Base-by-base conservation (phyloP, 2,888 invertebrate species). In the Endotricha flammealis region DNA sequence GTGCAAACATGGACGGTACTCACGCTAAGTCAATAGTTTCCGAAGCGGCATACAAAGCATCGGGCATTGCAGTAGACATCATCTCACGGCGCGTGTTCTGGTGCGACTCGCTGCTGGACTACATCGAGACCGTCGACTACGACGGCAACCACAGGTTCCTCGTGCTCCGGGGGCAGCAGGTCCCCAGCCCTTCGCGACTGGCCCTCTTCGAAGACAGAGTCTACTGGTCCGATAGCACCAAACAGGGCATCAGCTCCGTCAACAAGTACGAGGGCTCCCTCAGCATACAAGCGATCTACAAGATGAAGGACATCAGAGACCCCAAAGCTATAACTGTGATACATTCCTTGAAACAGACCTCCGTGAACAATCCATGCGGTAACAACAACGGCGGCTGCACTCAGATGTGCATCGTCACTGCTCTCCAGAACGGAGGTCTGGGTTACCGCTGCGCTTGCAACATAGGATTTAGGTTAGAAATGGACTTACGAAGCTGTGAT, bases 41-140 rank as follows among this genome's bases (percentile, higher is more conserved):
- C 0, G 96, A 96, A 62, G 97, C 97, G 0, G 94, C 98, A 0
- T 96, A 98, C 71, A 95, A 96, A 71, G 98, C 98, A 0, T 94
- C 95, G 1, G 97, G 97, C 2, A 91, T 98, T 6, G 91, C 97
- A 0, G 92, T 97, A 0, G 98, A 99, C 74, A 92, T 95, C n/a
- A 92, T 96, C 12, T 92, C 94, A 0, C 92, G 94, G 57, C 85
- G 98, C 32, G 91, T 99, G 4, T 98, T 95, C 79, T 99, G 98
- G 98, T 97, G 98, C 60, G 99, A 99, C 71, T 95, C 96, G 0
- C 85, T 97, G 8, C 81, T 98, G 35, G 98, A 99, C 79, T 96
- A 98, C 68, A 96, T 99, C 46, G 98, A 98, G 66, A 95, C 97
- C 0, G 95, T 97, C 0, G 96, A 98, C 72, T 99, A 99, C 73